Evolutionary conservation across 64 coral and sea anemone genomes (phyloP).

Genomic region (Dendronephthya gigantea): DNA sequence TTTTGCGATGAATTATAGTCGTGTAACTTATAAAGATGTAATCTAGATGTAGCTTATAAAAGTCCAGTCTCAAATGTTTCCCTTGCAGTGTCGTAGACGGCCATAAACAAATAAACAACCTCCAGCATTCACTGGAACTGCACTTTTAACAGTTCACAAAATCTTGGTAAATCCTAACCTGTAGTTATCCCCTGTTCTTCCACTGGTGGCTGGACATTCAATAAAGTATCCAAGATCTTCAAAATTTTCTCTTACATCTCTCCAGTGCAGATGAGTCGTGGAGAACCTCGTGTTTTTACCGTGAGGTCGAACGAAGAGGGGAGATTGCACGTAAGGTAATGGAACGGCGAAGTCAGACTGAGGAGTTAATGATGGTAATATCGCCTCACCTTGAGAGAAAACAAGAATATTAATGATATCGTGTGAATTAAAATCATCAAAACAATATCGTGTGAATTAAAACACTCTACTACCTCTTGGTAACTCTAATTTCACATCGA

Average conservation of each 20-base stretch:
- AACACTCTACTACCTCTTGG: slow-evolving; percentile 45
- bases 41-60: too few relatives aligned
- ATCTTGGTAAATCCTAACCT: slow-evolving; percentile 29
- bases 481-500: slow-evolving; percentile 62
- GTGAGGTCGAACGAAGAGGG: neutral
- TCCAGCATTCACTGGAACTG: too few relatives aligned
- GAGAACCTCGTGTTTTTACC: neutral
- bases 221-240: slow-evolving; percentile 40
- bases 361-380: neutral
- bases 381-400: neutral
- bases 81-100: too few relatives aligned
- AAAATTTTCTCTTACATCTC: slow-evolving; percentile 43
- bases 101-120: too few relatives aligned
- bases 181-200: slow-evolving; percentile 32
- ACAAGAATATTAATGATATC: neutral
- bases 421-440: too few relatives aligned
- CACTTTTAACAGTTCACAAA: too few relatives aligned
- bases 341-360: neutral
- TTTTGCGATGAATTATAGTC: too few relatives aligned
- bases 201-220: slow-evolving; percentile 44
- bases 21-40: neutral
- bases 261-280: slow-evolving; percentile 40
- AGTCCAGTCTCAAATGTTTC: too few relatives aligned
- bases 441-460: too few relatives aligned
- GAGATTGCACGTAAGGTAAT: neutral